Conservation (phyloP, 92 coral and sea anemone genomes). For the Scolanthus callimorphus region DNA sequence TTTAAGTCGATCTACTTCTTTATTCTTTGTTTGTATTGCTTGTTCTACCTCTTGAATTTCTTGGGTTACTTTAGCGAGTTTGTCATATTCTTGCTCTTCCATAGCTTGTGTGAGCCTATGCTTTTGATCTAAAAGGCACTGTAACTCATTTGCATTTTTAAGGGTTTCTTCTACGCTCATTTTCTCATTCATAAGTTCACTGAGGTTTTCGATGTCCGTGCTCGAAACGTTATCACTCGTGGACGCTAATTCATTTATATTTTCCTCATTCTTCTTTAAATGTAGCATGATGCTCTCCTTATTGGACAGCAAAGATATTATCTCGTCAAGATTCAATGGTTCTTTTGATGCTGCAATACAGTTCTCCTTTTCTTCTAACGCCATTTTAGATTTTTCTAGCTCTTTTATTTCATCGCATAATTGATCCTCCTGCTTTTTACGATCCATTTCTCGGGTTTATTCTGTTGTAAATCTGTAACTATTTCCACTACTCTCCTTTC, state of each 20-base stretch:
- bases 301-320: background rate
- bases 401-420: background rate
- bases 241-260: background rate
- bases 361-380: background rate
- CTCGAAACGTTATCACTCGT: background rate
- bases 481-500: constrained; percentile 29
- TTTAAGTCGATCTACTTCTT: constrained; percentile 11
- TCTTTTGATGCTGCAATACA: background rate
- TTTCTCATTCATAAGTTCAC: background rate
- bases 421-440: constrained; percentile 24
- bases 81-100: background rate
- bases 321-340: background rate
- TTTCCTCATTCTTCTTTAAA: constrained; percentile 1
- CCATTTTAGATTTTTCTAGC: background rate
- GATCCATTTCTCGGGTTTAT: constrained; percentile 21
- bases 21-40: constrained; percentile 8
- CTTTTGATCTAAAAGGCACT: constrained; percentile 3
- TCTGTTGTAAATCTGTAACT: constrained; percentile 24
- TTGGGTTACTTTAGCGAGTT: background rate
- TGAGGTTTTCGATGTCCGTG: constrained; percentile 2
- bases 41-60: constrained; percentile 10
- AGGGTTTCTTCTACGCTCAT: background rate
- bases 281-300: background rate
- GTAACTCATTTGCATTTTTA: background rate
- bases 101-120: background rate